Evolutionary conservation across 1,140 invertebrate genomes (phyloP).

Genomic region (Lepidurus packardi): DNA sequence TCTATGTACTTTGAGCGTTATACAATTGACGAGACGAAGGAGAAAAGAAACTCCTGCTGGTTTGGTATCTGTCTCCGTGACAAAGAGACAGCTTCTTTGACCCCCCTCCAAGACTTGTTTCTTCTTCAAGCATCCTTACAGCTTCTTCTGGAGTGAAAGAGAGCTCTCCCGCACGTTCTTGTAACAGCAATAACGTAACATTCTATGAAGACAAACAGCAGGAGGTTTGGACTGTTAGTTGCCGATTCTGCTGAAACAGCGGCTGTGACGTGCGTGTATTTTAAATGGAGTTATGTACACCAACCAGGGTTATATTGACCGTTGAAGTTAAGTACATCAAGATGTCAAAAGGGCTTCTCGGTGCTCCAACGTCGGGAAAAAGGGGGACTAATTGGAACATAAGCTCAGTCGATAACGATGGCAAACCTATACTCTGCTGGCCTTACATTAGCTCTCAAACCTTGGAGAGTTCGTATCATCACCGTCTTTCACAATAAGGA

Average conservation of each 20-base stretch:
- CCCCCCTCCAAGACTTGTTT: conserved; percentile 16
- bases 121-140: not conserved
- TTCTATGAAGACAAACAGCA: not conserved
- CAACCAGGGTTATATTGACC: not conserved
- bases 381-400: not conserved
- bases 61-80: conserved; percentile 10
- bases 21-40: not conserved
- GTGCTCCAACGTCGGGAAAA: not conserved
- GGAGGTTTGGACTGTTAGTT: conserved; percentile 2
- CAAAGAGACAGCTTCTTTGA: conserved; percentile 9
- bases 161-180: conserved; percentile 16
- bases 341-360: not conserved
- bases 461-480: no score
- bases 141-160: not conserved
- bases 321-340: not conserved
- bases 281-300: not conserved
- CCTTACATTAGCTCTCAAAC: not conserved
- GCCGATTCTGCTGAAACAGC: not conserved
- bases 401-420: conserved; percentile 1
- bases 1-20: conserved; percentile 1
- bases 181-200: not conserved
- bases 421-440: not conserved
- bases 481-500: no score
- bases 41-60: not conserved
- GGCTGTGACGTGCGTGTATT: not conserved